Evolutionary conservation across 2,797 vertebrate species (phyloP).

Genomic region (Myripristis murdjan): DNA sequence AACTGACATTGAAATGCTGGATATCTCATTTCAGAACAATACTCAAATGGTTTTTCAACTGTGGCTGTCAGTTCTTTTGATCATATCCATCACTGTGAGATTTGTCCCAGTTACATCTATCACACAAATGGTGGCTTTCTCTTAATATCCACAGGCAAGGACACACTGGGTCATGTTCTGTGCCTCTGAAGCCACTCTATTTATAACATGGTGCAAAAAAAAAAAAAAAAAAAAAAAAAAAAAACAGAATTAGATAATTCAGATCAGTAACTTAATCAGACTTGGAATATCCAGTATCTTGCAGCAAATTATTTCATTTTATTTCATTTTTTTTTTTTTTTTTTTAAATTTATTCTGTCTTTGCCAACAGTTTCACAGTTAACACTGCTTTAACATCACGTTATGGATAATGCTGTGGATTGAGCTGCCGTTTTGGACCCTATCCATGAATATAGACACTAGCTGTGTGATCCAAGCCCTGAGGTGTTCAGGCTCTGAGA

Average conservation of each 20-base stretch:
- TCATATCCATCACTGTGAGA: conserved; percentile 46
- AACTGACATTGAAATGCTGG: conserved; percentile 4
- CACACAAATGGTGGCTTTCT: conserved; percentile 33
- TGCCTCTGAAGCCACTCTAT: conserved; percentile 41
- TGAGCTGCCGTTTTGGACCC: conserved; percentile 44
- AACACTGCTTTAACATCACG: conserved; percentile 42
- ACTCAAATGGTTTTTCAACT: conserved; percentile 17
- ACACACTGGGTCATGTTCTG: conserved; percentile 41
- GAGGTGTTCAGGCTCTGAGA: conserved; percentile 51
- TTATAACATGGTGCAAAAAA: conserved; percentile 32
- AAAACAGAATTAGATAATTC: conserved; percentile 17
- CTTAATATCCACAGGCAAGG: conserved; percentile 43
- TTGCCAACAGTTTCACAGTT: conserved; percentile 38
- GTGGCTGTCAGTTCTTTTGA: conserved; percentile 57
- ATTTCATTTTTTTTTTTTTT: conserved; percentile 24
- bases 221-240: conserved; percentile 38
- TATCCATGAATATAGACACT: conserved; percentile 41
- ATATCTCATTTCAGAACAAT: conserved; percentile 19
- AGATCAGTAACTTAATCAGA: not conserved
- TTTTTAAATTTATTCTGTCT: conserved; percentile 11
- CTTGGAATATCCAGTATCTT: conserved; percentile 17
- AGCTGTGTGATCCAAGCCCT: conserved; percentile 28
- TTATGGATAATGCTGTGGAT: conserved; percentile 52
- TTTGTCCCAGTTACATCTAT: conserved; percentile 51
- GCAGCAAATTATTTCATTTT: not conserved